These are phyloP conservation scores for Leptosomus discolor DNA, from an alignment of 2,113 vertebrate species.

Conservation along the genomic window DNA sequence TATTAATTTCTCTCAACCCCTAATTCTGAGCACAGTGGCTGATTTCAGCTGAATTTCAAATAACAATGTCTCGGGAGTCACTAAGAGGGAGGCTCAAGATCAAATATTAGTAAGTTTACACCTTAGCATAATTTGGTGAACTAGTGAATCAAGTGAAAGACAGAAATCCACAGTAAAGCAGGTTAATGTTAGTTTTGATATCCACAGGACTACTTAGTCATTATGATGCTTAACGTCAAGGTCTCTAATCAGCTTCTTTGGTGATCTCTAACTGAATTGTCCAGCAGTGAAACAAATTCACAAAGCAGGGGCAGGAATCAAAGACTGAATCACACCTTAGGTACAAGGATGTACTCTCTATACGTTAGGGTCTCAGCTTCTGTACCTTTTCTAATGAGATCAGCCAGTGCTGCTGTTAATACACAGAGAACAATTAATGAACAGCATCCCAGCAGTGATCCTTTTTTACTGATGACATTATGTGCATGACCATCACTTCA, in stretches of 20 bases:
- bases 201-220: neutral
- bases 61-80: neutral
- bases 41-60: neutral
- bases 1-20: neutral
- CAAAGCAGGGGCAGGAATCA: neutral
- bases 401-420: neutral
- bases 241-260: neutral
- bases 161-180: neutral
- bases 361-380: neutral
- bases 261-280: neutral
- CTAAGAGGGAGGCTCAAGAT: neutral
- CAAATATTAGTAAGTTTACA: neutral
- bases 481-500: neutral
- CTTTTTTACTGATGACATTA: neutral
- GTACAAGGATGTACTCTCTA: neutral
- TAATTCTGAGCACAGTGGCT: neutral
- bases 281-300: neutral
- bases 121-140: neutral
- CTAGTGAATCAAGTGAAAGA: neutral
- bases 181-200: neutral
- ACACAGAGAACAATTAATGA: neutral
- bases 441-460: neutral
- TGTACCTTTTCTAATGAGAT: neutral
- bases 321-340: neutral
- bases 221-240: neutral